Conservation (phyloP, 2,113 vertebrate genomes). For the Tragelaphus buxtoni region DNA sequence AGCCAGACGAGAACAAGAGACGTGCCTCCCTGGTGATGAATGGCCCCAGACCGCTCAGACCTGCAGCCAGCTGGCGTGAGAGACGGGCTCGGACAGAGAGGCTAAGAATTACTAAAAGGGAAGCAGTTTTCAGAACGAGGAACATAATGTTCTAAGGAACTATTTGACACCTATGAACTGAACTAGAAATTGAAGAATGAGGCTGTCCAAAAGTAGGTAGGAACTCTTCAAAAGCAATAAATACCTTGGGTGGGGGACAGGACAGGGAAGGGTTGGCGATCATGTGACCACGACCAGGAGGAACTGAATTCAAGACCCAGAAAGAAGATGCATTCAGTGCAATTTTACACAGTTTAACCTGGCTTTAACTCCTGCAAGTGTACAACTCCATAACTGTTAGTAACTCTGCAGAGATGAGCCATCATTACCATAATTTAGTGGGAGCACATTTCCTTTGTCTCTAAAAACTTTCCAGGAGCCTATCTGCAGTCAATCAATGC, state of each 20-base stretch:
- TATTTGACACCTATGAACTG: neutral
- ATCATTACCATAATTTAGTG: fast-evolving
- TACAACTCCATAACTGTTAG: too few relatives aligned
- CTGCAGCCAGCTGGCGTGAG: neutral
- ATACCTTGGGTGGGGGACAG: fast-evolving
- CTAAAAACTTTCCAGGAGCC: neutral
- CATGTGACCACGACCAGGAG: fast-evolving
- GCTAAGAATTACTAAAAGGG: neutral
- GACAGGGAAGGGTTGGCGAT: fast-evolving
- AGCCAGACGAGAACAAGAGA: neutral
- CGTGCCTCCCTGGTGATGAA: neutral
- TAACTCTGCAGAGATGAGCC: neutral
- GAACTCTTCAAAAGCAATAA: neutral
- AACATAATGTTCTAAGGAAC: neutral
- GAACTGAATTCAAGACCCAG: fast-evolving
- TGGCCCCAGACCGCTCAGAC: fast-evolving
- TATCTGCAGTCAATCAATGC: fast-evolving
- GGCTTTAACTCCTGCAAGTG: fast-evolving
- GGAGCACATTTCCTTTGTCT: fast-evolving
- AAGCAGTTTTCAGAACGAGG: neutral
- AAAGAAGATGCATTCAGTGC: fast-evolving
- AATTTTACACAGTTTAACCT: neutral
- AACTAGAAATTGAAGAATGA: neutral
- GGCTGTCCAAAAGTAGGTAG: neutral
- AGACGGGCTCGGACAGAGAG: neutral